These are phyloP conservation scores for Drosophila obscura DNA, from an alignment of 1,140 invertebrate species.

Conservation along the genomic window DNA sequence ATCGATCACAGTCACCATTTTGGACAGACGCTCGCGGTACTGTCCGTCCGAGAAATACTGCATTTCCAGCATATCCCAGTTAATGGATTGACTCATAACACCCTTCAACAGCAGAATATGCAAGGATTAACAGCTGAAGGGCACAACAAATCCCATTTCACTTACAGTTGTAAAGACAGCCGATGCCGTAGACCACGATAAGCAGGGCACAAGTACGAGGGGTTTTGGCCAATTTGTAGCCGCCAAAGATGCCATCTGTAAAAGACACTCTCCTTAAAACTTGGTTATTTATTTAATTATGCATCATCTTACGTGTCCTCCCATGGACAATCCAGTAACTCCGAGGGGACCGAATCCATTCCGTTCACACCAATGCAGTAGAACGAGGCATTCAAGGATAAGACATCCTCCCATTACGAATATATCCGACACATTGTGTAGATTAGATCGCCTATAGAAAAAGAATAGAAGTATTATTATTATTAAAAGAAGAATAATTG, in stretches of 20 bases:
- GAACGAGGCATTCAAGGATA: constrained; percentile 95
- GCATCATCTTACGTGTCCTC: constrained; percentile 93
- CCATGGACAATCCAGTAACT: constrained; percentile 99
- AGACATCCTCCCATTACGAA: constrained; percentile 99
- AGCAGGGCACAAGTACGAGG: constrained; percentile 95
- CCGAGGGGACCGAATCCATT: constrained; percentile 95
- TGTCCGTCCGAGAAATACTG: constrained; percentile 94
- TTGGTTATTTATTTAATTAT: background rate
- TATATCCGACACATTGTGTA: constrained; percentile 98
- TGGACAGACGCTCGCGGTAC: constrained; percentile 92
- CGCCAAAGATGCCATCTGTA: constrained; percentile 97
- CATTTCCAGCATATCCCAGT: constrained; percentile 95
- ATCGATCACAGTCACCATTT: constrained; percentile 90
- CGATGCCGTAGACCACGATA: constrained; percentile 98
- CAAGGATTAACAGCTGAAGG: background rate
- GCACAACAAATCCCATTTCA: background rate
- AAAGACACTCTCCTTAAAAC: constrained; percentile 6
- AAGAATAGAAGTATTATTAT: background rate
- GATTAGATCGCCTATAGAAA: constrained; percentile 91
- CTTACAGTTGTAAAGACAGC: constrained; percentile 96
- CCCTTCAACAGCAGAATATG: constrained; percentile 86
- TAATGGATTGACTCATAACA: constrained; percentile 96
- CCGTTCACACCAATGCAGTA: constrained; percentile 96
- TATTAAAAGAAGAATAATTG: background rate
- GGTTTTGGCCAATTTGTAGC: constrained; percentile 97